Percentiles rank a stretch among this genome's conserved stretches.
phyloP scores from a whole-genome alignment of 2,113 vertebrate species.

The Limnothrissa miodon region DNA sequence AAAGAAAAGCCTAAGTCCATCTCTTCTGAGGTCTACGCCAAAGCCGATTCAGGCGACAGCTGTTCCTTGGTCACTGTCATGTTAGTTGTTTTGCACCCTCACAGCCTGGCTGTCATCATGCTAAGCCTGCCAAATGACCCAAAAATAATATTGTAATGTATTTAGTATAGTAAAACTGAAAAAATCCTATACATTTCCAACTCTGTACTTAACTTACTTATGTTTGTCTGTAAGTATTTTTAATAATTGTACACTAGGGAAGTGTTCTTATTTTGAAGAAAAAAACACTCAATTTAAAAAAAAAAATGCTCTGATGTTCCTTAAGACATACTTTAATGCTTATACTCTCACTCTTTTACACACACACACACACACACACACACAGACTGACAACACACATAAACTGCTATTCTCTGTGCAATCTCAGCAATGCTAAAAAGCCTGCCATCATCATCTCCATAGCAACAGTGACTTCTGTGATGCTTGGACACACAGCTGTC shows the following conservation, averaged over 20 bases:
- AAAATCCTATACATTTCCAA: too few species aligned
- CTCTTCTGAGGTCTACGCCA: too few species aligned
- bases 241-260: background rate
- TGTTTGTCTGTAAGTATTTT: background rate
- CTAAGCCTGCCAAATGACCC: too few species aligned
- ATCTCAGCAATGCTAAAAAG: constrained; percentile 64
- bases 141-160: too few species aligned
- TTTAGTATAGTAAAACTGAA: too few species aligned
- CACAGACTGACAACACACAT: constrained; percentile 8
- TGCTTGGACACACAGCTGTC: constrained; percentile 60
- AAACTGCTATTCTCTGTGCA: constrained; percentile 39
- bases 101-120: too few species aligned
- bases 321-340: too few species aligned
- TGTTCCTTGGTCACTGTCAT: too few species aligned
- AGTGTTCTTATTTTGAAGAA: constrained; percentile 31
- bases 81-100: too few species aligned
- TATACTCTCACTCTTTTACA: background rate
- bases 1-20: too few species aligned
- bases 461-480: constrained; percentile 67
- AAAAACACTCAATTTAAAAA: constrained; percentile 26
- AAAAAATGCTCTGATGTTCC: background rate
- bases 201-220: too few species aligned
- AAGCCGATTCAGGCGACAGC: too few species aligned
- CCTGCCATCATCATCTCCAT: constrained; percentile 64
- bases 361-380: constrained; percentile 6